Evolutionary conservation across 2,797 vertebrate genomes (phyloP).

Genomic region (Platyrinchus mystaceus): DNA sequence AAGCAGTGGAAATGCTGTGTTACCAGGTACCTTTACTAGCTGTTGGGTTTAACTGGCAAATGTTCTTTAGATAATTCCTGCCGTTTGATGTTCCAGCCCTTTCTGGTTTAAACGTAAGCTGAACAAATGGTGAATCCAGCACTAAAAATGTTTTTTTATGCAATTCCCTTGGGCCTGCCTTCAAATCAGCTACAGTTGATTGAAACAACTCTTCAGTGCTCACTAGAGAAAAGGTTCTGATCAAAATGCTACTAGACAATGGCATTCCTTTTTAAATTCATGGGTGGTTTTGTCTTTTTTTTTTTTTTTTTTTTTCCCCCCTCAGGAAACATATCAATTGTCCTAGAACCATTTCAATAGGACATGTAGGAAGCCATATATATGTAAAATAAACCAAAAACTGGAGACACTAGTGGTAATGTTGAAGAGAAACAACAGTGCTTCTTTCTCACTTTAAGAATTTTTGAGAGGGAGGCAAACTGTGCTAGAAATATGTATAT

Average conservation of each 20-base stretch:
- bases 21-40: neutral
- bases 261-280: neutral
- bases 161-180: neutral
- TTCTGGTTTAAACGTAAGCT: slow-evolving; percentile 5
- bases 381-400: neutral
- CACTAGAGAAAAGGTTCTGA: neutral
- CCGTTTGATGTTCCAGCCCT: neutral
- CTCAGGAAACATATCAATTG: neutral
- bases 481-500: neutral
- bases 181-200: neutral
- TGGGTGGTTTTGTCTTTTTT: neutral
- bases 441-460: neutral
- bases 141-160: neutral
- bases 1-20: neutral
- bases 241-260: neutral
- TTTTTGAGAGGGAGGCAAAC: neutral
- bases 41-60: neutral
- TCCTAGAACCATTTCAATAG: neutral
- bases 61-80: neutral
- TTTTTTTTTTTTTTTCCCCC: neutral
- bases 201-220: neutral
- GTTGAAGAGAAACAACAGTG: neutral
- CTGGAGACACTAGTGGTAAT: neutral
- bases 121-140: neutral
- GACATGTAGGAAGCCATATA: neutral